Evolutionary conservation across 1,140 invertebrate species (phyloP).

Genomic region (Adoxophyes honmai): DNA sequence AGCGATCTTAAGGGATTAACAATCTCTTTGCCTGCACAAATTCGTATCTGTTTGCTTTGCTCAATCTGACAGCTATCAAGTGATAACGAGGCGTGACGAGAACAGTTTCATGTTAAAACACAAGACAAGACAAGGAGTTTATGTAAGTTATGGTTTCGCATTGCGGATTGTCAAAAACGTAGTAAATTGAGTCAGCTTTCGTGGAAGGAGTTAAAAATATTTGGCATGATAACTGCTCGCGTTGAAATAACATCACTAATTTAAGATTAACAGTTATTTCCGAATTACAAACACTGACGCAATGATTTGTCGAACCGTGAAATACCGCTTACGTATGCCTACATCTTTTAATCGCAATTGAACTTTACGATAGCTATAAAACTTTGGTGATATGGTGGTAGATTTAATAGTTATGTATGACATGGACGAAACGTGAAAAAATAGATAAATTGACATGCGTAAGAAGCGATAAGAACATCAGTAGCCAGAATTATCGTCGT

Average conservation of each 20-base stretch:
- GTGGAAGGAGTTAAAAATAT: too few relatives aligned
- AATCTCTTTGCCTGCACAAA: neutral
- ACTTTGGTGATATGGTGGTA: constrained; percentile 1
- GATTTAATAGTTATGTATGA: neutral
- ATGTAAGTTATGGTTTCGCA: too few relatives aligned
- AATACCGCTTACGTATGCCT: too few relatives aligned
- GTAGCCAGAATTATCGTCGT: constrained; percentile 1
- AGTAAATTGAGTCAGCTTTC: too few relatives aligned
- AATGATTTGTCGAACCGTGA: too few relatives aligned
- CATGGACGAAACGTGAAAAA: neutral
- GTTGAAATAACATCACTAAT: too few relatives aligned
- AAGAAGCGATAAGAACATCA: constrained; percentile 6
- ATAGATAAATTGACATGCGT: constrained; percentile 1
- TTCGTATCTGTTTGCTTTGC: constrained; percentile 8
- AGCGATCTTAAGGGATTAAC: neutral
- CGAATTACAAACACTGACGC: too few relatives aligned
- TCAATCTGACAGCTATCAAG: constrained; percentile 8
- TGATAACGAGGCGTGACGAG: neutral
- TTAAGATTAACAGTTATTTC: too few relatives aligned
- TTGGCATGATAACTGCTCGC: too few relatives aligned
- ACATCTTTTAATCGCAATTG: too few relatives aligned
- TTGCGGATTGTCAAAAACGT: too few relatives aligned
- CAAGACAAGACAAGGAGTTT: too few relatives aligned
- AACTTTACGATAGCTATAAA: neutral
- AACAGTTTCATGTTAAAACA: neutral